phyloP scores from a whole-genome alignment of 2,888 invertebrate species.

The Aethes cnicana region DNA sequence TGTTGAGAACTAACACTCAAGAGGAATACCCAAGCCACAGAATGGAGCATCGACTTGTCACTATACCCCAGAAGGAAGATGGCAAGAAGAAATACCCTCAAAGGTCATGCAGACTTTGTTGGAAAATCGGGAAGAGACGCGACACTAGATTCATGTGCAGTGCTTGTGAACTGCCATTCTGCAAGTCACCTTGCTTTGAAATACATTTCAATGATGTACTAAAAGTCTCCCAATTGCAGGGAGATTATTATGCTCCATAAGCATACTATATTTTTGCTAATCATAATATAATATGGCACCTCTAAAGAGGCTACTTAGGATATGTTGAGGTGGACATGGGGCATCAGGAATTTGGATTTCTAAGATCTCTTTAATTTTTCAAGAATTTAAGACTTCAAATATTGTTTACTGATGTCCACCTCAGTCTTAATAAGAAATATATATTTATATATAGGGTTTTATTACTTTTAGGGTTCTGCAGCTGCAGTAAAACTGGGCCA shows the following conservation, averaged over 20 bases:
- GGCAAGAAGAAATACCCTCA: constrained; percentile 81
- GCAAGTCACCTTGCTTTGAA: constrained; percentile 77
- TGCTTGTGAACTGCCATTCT: constrained; percentile 75
- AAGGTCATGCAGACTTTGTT: constrained; percentile 76
- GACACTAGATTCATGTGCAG: constrained; percentile 79
- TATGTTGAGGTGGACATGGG: too few relatives aligned
- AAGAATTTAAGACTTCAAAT: too few relatives aligned
- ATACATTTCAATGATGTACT: constrained; percentile 74
- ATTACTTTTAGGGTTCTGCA: too few relatives aligned
- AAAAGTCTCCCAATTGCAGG: constrained; percentile 71
- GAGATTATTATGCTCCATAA: constrained; percentile 74
- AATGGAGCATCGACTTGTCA: constrained; percentile 69
- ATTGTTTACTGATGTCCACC: too few relatives aligned
- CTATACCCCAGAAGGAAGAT: constrained; percentile 80
- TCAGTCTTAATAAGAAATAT: constrained; percentile 38
- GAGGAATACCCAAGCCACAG: constrained; percentile 61
- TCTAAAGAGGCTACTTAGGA: constrained; percentile 51
- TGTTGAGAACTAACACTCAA: constrained; percentile 55
- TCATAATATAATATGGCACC: constrained; percentile 33
- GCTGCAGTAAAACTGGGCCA: too few relatives aligned
- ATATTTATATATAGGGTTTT: too few relatives aligned
- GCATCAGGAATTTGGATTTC: too few relatives aligned
- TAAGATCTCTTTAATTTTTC: too few relatives aligned
- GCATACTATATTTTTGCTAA: constrained; percentile 37
- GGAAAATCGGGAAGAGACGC: constrained; percentile 74